Evolutionary conservation across 2,113 vertebrate genomes (phyloP).

Genomic region (Spermophilus dauricus): DNA sequence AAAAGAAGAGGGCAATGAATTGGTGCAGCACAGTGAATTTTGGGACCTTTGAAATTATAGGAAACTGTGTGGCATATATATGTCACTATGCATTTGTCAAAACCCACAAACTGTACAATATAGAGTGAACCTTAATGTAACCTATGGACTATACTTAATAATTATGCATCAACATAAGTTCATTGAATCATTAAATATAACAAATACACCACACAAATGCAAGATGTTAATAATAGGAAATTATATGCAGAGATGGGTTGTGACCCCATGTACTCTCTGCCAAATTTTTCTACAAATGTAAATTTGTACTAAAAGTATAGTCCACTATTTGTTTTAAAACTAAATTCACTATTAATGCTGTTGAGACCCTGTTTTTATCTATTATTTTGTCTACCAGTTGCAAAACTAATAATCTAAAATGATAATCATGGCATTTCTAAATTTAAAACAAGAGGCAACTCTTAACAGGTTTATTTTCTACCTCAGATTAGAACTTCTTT

Average conservation of each 20-base stretch:
- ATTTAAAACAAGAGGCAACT: not conserved
- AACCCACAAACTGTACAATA: not conserved
- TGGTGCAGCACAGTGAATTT: not conserved
- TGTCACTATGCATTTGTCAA: not conserved
- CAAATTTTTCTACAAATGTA: not conserved
- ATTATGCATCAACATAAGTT: not conserved
- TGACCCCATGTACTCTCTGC: not conserved
- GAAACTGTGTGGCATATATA: not conserved
- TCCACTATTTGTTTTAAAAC: not conserved
- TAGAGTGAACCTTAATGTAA: not conserved
- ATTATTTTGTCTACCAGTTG: not conserved
- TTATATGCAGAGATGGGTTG: not conserved
- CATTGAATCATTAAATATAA: not conserved
- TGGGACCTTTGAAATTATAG: not conserved
- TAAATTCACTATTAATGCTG: not conserved
- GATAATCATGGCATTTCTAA: not conserved
- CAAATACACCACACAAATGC: not conserved
- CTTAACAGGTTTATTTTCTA: not conserved
- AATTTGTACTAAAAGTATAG: not conserved
- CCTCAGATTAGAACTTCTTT: not conserved
- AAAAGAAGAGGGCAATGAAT: not conserved
- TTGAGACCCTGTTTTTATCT: not conserved
- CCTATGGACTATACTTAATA: not conserved
- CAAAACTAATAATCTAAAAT: slow-evolving; percentile 27
- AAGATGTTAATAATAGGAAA: not conserved